phyloP scores from a whole-genome alignment of 2,797 vertebrate species.

The Bovichtus variegatus region DNA sequence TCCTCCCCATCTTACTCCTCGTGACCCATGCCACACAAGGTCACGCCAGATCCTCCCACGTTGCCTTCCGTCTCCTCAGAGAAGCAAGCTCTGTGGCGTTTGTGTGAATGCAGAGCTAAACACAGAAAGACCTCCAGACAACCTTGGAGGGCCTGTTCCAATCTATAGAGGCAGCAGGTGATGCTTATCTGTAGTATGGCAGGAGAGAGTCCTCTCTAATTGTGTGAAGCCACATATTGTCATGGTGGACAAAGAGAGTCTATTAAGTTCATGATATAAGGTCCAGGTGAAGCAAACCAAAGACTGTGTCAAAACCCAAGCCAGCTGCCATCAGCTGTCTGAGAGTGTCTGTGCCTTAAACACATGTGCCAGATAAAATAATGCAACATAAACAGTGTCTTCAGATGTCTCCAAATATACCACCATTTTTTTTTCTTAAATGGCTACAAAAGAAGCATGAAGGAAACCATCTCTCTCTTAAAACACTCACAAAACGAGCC shows the following conservation, averaged over 20 bases:
- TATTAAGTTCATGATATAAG: conserved; percentile 77
- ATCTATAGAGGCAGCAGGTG: conserved; percentile 80
- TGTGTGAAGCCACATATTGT: conserved; percentile 83
- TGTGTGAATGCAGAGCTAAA: conserved; percentile 60
- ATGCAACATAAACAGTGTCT: conserved; percentile 4
- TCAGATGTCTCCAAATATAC: conserved; percentile 19
- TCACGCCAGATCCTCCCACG: conserved; percentile 53
- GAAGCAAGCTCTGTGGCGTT: conserved; percentile 52
- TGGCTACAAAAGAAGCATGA: background rate
- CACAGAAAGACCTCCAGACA: conserved; percentile 83
- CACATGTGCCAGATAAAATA: conserved; percentile 17
- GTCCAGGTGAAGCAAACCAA: conserved; percentile 59
- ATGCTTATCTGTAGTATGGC: conserved; percentile 80
- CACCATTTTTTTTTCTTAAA: conserved; percentile 15
- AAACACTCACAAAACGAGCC: conserved; percentile 26
- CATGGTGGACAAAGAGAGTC: conserved; percentile 78
- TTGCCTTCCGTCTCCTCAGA: conserved; percentile 59
- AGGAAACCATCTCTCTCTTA: background rate
- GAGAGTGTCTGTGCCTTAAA: background rate
- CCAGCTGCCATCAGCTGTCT: conserved; percentile 29
- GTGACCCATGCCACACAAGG: conserved; percentile 67
- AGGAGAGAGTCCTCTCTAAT: conserved; percentile 78
- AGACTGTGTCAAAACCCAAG: conserved; percentile 51
- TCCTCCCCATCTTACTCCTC: conserved; percentile 40
- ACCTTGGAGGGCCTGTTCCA: conserved; percentile 80